These are phyloP conservation scores for Trimorus sp. DNA, from an alignment of 2,888 invertebrate species.

Conservation along the genomic window DNA sequence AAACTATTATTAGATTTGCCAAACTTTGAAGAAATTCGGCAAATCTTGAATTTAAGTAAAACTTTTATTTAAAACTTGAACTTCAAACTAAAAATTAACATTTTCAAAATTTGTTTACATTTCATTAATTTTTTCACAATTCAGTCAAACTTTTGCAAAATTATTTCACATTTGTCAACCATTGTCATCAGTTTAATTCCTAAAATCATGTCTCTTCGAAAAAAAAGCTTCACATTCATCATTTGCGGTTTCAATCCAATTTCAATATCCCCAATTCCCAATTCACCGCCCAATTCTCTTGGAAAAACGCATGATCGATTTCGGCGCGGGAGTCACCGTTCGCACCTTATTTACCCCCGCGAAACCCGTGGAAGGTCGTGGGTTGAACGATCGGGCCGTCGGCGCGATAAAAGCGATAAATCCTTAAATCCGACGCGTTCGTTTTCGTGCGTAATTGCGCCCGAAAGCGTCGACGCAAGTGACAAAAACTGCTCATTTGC, in stretches of 20 bases:
- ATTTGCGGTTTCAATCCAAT: background rate
- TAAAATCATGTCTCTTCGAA: background rate
- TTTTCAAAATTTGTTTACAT: too few species aligned
- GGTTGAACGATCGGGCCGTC: constrained; percentile 47
- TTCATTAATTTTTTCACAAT: too few species aligned
- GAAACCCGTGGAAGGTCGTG: constrained; percentile 45
- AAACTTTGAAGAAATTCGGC: too few species aligned
- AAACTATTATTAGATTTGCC: too few species aligned
- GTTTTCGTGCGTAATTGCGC: constrained; percentile 16
- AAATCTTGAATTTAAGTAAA: too few species aligned
- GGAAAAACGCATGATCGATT: constrained; percentile 26
- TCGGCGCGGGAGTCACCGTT: constrained; percentile 16
- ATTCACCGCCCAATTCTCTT: background rate
- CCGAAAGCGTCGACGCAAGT: background rate
- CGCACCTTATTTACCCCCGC: constrained; percentile 50
- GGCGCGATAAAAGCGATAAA: constrained; percentile 28
- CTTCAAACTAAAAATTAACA: too few species aligned
- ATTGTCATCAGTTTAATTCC: too few species aligned
- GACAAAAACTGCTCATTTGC: constrained; percentile 8
- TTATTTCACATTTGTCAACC: too few species aligned
- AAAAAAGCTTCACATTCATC: background rate
- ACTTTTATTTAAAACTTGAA: too few species aligned
- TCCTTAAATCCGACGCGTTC: too few species aligned
- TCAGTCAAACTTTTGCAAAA: too few species aligned
- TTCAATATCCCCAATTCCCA: background rate